phyloP scores from a whole-genome alignment of 2,888 invertebrate genomes.

The Dione vanillae region DNA sequence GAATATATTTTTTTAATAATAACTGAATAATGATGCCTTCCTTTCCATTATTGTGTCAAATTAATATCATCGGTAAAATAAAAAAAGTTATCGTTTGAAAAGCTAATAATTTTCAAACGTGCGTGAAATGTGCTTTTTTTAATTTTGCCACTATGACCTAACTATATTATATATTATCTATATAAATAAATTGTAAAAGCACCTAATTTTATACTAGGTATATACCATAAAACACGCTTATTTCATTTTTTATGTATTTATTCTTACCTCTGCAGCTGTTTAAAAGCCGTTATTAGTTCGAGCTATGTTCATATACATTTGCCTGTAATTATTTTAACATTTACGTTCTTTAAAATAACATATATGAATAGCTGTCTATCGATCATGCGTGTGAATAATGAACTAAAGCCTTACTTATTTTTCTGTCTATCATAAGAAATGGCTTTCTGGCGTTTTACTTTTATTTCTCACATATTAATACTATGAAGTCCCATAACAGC shows the following conservation, averaged over 20 bases:
- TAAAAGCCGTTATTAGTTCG: conserved; percentile 20
- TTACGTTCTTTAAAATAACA: conserved; percentile 52
- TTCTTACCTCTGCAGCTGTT: conserved; percentile 22
- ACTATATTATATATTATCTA: too few species aligned
- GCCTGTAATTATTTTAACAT: conserved; percentile 54
- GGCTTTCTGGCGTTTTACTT: conserved; percentile 31
- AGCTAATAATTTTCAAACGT: too few species aligned
- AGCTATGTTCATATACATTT: conserved; percentile 26
- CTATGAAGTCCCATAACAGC: not conserved
- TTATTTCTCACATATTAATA: not conserved
- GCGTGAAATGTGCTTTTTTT: too few species aligned
- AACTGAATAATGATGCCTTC: too few species aligned
- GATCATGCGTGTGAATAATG: conserved; percentile 45
- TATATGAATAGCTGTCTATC: conserved; percentile 49
- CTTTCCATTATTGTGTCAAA: too few species aligned
- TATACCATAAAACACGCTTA: not conserved
- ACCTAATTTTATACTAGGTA: not conserved
- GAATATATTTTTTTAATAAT: too few species aligned
- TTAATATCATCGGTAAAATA: too few species aligned
- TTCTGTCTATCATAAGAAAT: conserved; percentile 37
- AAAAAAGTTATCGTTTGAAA: too few species aligned
- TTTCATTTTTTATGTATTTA: conserved; percentile 9
- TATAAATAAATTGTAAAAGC: not conserved
- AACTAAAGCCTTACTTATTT: conserved; percentile 38
- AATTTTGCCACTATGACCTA: too few species aligned